These are phyloP conservation scores for Timema cristinae DNA, from an alignment of 2,888 invertebrate species.

Conservation along the genomic window DNA sequence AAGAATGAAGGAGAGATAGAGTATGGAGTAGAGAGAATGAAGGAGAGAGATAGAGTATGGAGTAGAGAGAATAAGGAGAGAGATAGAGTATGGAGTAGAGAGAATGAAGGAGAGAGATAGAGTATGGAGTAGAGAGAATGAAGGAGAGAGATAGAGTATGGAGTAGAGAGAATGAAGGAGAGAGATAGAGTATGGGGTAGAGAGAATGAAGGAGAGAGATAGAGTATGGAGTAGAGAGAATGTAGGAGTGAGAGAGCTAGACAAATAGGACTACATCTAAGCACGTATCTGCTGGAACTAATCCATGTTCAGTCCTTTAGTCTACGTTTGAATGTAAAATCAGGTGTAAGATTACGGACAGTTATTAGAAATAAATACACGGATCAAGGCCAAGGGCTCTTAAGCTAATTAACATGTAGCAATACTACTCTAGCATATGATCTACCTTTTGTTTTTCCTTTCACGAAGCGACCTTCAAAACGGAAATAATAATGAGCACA, in stretches of 20 bases:
- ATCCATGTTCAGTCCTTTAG: no score
- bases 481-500: no score
- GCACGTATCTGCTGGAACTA: no score
- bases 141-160: background rate
- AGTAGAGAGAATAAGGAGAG: background rate
- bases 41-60: slow-evolving; percentile 3
- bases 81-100: background rate
- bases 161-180: background rate
- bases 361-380: no score
- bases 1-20: background rate
- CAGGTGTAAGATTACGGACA: no score
- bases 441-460: no score
- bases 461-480: no score
- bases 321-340: no score
- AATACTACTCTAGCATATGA: no score
- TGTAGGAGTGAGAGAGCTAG: background rate
- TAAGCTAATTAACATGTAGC: no score
- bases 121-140: background rate
- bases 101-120: background rate
- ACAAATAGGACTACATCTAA: background rate
- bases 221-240: background rate
- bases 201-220: background rate
- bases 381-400: no score
- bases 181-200: background rate
- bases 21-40: background rate